These are phyloP conservation scores for Cephalopterus ornatus DNA, from an alignment of 2,113 vertebrate species.

Conservation along the genomic window DNA sequence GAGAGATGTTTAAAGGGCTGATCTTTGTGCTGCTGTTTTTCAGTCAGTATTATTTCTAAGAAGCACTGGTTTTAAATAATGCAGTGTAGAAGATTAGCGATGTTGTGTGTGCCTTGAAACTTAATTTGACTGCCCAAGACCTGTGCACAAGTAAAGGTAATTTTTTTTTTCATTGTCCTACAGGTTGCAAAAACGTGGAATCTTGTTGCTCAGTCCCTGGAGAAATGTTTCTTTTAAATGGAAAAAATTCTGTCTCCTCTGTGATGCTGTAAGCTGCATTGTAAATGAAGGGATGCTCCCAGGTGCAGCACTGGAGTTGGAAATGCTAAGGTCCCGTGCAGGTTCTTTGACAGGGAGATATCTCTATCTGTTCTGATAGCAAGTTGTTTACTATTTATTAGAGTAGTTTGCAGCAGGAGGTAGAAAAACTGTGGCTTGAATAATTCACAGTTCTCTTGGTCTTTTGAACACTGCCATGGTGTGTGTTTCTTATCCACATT, in stretches of 20 bases:
- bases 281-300: slow-evolving; percentile 77
- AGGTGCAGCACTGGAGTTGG: slow-evolving; percentile 23
- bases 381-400: slow-evolving; percentile 19
- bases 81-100: not conserved
- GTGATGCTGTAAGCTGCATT: slow-evolving; percentile 67
- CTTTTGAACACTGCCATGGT: not conserved
- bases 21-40: not conserved
- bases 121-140: not conserved
- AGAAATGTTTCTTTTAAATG: slow-evolving; percentile 59
- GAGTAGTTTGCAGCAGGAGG: not conserved
- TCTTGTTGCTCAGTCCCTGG: slow-evolving; percentile 63
- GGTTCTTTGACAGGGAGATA: not conserved
- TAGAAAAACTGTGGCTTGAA: not conserved
- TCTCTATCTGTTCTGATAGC: not conserved
- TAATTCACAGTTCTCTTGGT: slow-evolving; percentile 2
- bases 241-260: slow-evolving; percentile 55
- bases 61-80: not conserved
- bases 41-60: not conserved
- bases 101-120: not conserved
- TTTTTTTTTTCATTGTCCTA: not conserved
- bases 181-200: slow-evolving; percentile 60
- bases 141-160: not conserved
- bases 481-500: slow-evolving; percentile 8
- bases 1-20: not conserved
- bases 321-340: not conserved